Base-by-base conservation (phyloP, 1,140 invertebrate species). In the Calliopsis andreniformis region DNA sequence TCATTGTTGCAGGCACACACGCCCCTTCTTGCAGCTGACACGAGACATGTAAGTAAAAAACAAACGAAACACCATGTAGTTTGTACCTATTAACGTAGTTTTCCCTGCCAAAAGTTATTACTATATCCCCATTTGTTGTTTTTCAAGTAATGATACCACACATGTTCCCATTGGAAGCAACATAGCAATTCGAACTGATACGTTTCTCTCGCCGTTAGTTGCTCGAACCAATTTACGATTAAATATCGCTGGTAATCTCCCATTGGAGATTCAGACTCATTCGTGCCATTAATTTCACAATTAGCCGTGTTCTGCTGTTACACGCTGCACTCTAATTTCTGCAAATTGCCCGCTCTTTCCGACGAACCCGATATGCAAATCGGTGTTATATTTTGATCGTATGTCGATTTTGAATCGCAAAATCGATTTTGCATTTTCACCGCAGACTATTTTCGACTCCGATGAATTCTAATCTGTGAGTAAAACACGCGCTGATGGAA, bases 1-100 rank as follows among this genome's bases (percentile, higher is more conserved):
- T 92, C 91, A 86, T 92, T 93, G 91, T 94, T 94, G 83, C 93
- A 94, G 93, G 93, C 93, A 87, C 93, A 94, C 87, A 94, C 93
- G 68, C 93, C 93, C 68, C 90, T 94, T 68, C 91, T 94, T 78
- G 92, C 93, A 42, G 93, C 91, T 75, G 93, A 94, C 79, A 92
- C 91, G 84, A 93, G 93, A 92, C 93, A 93, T 80, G 93, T 94
- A 92, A 93, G 93, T 93, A 91, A 58, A 78, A 53, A 69, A 67
- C 51, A 45, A n/a, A 59, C 18, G 18, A 45, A 20, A n/a, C 1
- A 56, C 16, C 4, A 6, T 45, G 42, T 28, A 14, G 1, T 18
- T 67, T 20, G 56, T 30, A 25, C n/a, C 12, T 51, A 53, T 67
- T 12, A 39, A 43, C 23, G 35, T 35, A 18, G 16, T 16, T n/a